Conservation (phyloP, 2,797 vertebrate species). For the Pteropus rufus region DNA sequence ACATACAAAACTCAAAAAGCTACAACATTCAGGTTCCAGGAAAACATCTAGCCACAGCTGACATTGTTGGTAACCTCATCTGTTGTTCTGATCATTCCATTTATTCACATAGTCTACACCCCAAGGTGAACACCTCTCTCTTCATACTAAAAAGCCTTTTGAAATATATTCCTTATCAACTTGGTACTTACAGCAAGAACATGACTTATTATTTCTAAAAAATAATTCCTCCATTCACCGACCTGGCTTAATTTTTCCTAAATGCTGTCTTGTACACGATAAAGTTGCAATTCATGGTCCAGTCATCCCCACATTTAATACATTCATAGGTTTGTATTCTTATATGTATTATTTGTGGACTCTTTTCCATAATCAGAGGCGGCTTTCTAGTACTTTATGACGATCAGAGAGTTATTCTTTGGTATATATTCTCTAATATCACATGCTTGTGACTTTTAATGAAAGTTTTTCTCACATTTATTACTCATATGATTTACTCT, state of each 20-base stretch:
- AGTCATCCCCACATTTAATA: neutral
- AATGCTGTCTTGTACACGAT: neutral
- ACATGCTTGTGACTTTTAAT: neutral
- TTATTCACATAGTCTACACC: neutral
- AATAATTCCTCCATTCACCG: neutral
- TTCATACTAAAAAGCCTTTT: neutral
- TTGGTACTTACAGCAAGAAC: neutral
- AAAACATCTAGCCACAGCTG: neutral
- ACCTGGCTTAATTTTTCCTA: neutral
- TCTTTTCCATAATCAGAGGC: neutral
- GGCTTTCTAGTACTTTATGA: neutral
- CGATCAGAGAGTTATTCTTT: neutral
- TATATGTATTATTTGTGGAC: neutral
- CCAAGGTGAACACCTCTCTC: neutral
- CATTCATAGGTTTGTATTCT: neutral
- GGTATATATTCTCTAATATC: neutral
- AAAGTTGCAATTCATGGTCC: neutral
- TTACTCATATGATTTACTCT: neutral
- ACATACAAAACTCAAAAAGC: neutral
- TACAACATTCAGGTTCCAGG: neutral
- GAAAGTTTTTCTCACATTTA: neutral
- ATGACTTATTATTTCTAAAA: neutral
- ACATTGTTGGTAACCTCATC: neutral
- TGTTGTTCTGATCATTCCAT: neutral
- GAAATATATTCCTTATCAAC: neutral